phyloP scores from a whole-genome alignment of 2,113 vertebrate genomes.

The Pterocles orientalis region DNA sequence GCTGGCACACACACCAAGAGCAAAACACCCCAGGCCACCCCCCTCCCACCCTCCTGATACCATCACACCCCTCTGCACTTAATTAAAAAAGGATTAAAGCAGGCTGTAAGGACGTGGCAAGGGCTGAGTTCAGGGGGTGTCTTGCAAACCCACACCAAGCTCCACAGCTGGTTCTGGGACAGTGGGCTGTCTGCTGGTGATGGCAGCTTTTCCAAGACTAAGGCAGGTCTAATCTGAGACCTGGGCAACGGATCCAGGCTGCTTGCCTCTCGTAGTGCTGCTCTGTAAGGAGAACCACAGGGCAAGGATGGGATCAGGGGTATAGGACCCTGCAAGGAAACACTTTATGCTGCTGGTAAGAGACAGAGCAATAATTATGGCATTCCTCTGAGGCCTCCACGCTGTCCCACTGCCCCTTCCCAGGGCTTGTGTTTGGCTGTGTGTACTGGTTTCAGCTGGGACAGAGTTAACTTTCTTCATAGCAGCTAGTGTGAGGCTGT shows the following conservation, averaged over 20 bases:
- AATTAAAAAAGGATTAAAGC: conserved; percentile 68
- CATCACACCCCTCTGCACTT: conserved; percentile 41
- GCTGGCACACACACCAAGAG: conserved; percentile 20
- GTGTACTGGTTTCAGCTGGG: neutral
- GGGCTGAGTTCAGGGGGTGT: conserved; percentile 12
- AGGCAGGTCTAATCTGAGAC: neutral
- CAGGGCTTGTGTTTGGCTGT: neutral
- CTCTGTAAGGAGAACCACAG: neutral
- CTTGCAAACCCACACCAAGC: neutral
- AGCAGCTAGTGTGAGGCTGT: too few relatives aligned
- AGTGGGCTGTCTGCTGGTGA: neutral
- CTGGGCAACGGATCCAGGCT: neutral
- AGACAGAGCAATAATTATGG: neutral
- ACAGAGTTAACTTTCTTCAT: too few relatives aligned
- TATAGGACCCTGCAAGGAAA: neutral
- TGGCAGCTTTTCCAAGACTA: neutral
- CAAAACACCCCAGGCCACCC: conserved; percentile 58
- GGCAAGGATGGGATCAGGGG: neutral
- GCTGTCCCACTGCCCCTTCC: neutral
- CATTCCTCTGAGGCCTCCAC: neutral
- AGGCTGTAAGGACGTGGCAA: conserved; percentile 25
- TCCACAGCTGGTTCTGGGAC: neutral
- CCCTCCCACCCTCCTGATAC: conserved; percentile 33
- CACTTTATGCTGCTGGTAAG: neutral
- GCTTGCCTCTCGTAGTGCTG: neutral